Conservation (phyloP, 2,113 vertebrate genomes). For the Corvus hawaiiensis region DNA sequence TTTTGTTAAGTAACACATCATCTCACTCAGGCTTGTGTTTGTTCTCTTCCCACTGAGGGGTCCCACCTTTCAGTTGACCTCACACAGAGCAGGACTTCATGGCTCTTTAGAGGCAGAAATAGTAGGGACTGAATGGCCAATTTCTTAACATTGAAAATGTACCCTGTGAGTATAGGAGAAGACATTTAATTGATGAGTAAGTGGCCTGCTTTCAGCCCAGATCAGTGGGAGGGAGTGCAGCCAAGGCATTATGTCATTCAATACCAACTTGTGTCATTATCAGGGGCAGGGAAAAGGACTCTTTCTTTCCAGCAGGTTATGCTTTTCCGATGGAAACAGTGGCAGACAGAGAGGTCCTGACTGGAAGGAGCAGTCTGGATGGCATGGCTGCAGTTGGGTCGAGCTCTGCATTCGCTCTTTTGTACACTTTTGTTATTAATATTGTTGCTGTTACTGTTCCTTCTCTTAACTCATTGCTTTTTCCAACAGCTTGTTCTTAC, state of each 20-base stretch:
- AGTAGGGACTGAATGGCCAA: not conserved
- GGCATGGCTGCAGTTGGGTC: not conserved
- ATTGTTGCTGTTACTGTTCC: not conserved
- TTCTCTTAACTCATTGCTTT: not conserved
- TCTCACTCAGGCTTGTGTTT: not conserved
- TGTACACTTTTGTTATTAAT: not conserved
- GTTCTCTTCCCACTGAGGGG: not conserved
- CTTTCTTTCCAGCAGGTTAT: not conserved
- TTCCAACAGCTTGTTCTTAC: not conserved
- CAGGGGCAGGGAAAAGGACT: too few species aligned
- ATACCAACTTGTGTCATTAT: not conserved
- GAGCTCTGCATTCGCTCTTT: not conserved
- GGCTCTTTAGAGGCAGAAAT: conserved; percentile 19
- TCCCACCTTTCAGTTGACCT: not conserved
- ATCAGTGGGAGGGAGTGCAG: too few species aligned
- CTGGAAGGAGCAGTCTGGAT: not conserved
- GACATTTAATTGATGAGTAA: not conserved
- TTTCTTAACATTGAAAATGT: not conserved
- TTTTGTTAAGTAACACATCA: not conserved
- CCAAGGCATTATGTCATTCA: not conserved
- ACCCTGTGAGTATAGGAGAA: not conserved
- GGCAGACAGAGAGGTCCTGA: not conserved
- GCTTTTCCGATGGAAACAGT: not conserved
- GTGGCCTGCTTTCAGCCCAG: too few species aligned
- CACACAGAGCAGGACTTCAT: not conserved